Percentiles rank a stretch among this genome's conserved stretches.
These are phyloP conservation scores for Atta texana DNA, from an alignment of 1,140 invertebrate species.

Conservation along the genomic window DNA sequence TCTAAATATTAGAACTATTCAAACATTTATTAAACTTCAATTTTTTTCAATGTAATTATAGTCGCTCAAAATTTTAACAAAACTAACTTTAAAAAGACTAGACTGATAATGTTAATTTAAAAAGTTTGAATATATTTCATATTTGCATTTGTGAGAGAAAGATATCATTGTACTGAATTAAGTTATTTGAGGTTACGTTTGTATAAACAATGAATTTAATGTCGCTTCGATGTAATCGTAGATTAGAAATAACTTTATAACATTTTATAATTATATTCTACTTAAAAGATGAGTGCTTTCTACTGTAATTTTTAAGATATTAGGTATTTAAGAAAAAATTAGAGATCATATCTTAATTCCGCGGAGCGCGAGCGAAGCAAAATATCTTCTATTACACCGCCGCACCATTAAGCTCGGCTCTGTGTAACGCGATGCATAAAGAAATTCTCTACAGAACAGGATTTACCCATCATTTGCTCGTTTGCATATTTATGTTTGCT, in stretches of 20 bases:
- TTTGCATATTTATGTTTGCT: constrained; percentile 44
- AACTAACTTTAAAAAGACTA: not conserved
- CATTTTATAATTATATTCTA: not conserved
- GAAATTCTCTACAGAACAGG: not conserved
- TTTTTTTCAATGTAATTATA: not conserved
- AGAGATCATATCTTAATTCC: not conserved
- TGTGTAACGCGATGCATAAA: not conserved
- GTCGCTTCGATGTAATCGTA: not conserved
- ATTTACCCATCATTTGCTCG: constrained; percentile 23
- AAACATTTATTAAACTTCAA: too few relatives aligned
- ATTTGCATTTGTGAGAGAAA: not conserved
- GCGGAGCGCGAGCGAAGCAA: not conserved
- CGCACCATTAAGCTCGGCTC: not conserved
- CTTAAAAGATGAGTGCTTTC: not conserved
- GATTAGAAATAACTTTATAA: not conserved
- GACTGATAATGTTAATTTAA: not conserved
- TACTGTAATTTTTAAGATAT: not conserved
- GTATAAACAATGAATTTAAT: not conserved
- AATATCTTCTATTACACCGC: not conserved
- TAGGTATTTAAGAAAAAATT: not conserved
- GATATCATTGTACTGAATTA: not conserved
- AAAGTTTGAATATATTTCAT: not conserved
- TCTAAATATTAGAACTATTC: too few relatives aligned
- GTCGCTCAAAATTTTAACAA: not conserved
- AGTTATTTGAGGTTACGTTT: not conserved